Base-by-base conservation (phyloP, 1,140 invertebrate species). In the Hypothenemus hampei region DNA sequence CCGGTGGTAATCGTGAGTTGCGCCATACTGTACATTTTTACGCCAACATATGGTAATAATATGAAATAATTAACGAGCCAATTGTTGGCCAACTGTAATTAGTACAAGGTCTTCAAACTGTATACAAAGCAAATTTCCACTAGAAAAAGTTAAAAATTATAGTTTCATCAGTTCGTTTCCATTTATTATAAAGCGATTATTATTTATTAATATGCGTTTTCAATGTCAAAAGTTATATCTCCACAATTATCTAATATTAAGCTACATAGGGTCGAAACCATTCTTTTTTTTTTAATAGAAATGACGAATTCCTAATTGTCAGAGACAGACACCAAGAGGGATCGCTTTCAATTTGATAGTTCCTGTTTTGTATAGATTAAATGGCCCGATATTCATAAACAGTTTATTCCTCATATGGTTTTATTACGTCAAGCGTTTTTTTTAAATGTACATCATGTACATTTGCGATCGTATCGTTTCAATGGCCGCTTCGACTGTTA, bases 261-360 rank as follows among this genome's bases (percentile, higher is more conserved):
- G n/a, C n/a, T n/a, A n/a, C n/a, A n/a, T n/a, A n/a, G n/a, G n/a
- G n/a, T n/a, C n/a, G n/a, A n/a, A n/a, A n/a, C n/a, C n/a, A n/a
- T n/a, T n/a, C n/a, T n/a, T n/a, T n/a, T n/a, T n/a, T n/a, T n/a
- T n/a, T n/a, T n/a, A n/a, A n/a, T n/a, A n/a, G n/a, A n/a, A n/a
- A n/a, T n/a, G n/a, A n/a, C n/a, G n/a, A n/a, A n/a, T n/a, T n/a
- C n/a, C n/a, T n/a, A n/a, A n/a, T n/a, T n/a, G n/a, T n/a, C n/a
- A n/a, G n/a, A n/a, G n/a, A n/a, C n/a, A n/a, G n/a, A n/a, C n/a
- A n/a, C n/a, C n/a, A n/a, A n/a, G n/a, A n/a, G n/a, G 40, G 40
- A 22, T 22, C n/a, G 19, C 21, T 22, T 48, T 48, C 35, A 48
- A 48, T 48, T 48, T 36, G 33, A 22, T 36, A 36, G 46, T 48